Conservation (phyloP, 2,888 invertebrate species). For the Cataglyphis rosenhaueri region DNA sequence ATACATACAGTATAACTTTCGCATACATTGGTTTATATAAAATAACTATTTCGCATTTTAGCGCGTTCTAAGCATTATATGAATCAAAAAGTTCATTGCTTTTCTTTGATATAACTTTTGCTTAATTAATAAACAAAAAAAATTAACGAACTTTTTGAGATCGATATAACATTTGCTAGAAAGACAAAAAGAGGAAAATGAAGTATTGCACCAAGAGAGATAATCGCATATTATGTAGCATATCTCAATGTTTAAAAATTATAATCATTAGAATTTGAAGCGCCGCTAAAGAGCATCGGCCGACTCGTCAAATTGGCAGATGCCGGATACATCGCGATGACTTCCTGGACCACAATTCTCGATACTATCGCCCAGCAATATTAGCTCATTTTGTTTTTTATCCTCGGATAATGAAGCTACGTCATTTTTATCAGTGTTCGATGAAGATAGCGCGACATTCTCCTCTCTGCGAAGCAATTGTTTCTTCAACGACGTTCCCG, state of each 20-base stretch:
- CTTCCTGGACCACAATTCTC: slow-evolving; percentile 92
- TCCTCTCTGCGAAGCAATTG: slow-evolving; percentile 56
- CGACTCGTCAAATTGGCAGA: slow-evolving; percentile 85
- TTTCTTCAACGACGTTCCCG: slow-evolving; percentile 67
- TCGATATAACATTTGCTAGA: slow-evolving; percentile 7
- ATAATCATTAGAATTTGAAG: not conserved
- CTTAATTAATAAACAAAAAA: not conserved
- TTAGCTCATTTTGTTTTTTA: slow-evolving; percentile 84
- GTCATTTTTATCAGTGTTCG: slow-evolving; percentile 54
- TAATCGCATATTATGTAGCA: not conserved
- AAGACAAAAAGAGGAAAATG: slow-evolving; percentile 1
- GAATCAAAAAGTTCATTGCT: not conserved
- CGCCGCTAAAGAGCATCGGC: not conserved
- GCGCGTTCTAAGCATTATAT: not conserved
- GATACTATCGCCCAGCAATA: slow-evolving; percentile 88
- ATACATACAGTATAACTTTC: slow-evolving; percentile 6
- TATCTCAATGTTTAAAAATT: slow-evolving; percentile 12
- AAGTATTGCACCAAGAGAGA: not conserved
- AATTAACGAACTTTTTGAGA: not conserved
- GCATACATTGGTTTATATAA: not conserved
- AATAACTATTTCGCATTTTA: slow-evolving; percentile 17
- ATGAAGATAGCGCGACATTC: not conserved
- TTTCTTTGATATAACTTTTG: not conserved
- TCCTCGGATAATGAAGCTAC: not conserved
- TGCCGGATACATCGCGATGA: slow-evolving; percentile 89